Evolutionary conservation across 1,140 invertebrate genomes (phyloP), one percentile per base, ranked within the genome.

Genomic region (Calosoma granatense): DNA sequence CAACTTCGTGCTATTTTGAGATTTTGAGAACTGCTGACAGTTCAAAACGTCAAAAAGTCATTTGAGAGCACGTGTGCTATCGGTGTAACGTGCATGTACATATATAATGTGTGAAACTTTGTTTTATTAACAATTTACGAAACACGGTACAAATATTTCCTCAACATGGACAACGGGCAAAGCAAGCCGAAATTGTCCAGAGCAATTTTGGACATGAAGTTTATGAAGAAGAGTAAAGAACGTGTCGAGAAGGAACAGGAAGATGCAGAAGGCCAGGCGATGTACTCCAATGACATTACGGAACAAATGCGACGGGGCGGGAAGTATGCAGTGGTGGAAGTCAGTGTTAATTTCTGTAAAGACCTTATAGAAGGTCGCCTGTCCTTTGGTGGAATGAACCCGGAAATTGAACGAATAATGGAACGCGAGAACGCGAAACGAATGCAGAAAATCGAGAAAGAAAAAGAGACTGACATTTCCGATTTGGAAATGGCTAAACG

Each of bases 181-280:
- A 15, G 22, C 0, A 77, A 68, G 61, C 64, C 71, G 6, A 73
- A 75, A 41, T 67, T 88, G 23, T 87, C 86, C 0, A 87, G 85
- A 66, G 78, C 80, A 11, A 79, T 87, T 53, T 67, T 88, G 59
- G 81, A 87, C 58, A 88, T 88, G 86, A 87, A 87, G 79, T 95
- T 95, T 72, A 95, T 95, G 92, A 88, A 90, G 71, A 83, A 83
- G 66, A 90, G 87, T 26, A 93, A 90, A 73, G 84, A 90, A 47
- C 84, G 87, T 67, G 80, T 88, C 12, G 82, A 87, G 61, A 82
- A 85, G 66, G 83, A 91, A 71, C 66, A 79, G 43, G 84, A 85
- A 72, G 85, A 88, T 68, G 79, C 81, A 61, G 84, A 84, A 76
- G 82, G 78, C 60, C 81, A 80, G 71, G 77, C 60, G 74, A 80